Conservation (phyloP, 2,888 invertebrate genomes). For the Adelphocoris suturalis region DNA sequence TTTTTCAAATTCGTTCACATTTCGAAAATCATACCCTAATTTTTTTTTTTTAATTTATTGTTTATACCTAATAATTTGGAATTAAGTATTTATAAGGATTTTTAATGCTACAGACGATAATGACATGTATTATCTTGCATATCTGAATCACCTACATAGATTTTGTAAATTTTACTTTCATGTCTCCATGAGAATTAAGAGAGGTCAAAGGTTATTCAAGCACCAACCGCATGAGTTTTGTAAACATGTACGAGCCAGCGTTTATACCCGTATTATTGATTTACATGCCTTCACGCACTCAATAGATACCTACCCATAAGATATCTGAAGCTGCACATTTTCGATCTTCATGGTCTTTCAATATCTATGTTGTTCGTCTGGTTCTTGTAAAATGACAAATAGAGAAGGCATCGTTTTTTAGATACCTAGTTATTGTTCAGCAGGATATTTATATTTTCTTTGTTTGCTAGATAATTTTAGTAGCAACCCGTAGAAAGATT, state of each 20-base stretch:
- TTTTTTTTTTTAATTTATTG: neutral
- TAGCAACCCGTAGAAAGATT: neutral
- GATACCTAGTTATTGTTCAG: neutral
- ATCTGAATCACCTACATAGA: neutral
- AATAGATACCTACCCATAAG: neutral
- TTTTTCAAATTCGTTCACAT: conserved; percentile 26
- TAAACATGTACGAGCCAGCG: neutral
- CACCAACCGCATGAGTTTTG: conserved; percentile 37
- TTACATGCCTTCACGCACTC: neutral
- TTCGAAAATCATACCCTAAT: neutral
- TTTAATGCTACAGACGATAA: conserved; percentile 38
- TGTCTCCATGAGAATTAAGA: neutral
- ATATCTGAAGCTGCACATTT: neutral
- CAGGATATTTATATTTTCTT: neutral
- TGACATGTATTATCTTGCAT: neutral
- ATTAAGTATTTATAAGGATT: conserved; percentile 8
- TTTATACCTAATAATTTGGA: neutral
- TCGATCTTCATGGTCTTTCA: neutral
- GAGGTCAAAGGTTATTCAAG: neutral
- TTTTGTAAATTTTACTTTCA: conserved; percentile 14
- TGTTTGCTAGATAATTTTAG: neutral
- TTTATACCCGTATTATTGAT: neutral
- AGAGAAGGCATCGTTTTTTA: neutral
- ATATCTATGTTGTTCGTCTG: neutral
- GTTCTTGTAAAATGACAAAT: neutral